phyloP scores from a whole-genome alignment of 2,113 vertebrate species.

The Bufo bufo region DNA sequence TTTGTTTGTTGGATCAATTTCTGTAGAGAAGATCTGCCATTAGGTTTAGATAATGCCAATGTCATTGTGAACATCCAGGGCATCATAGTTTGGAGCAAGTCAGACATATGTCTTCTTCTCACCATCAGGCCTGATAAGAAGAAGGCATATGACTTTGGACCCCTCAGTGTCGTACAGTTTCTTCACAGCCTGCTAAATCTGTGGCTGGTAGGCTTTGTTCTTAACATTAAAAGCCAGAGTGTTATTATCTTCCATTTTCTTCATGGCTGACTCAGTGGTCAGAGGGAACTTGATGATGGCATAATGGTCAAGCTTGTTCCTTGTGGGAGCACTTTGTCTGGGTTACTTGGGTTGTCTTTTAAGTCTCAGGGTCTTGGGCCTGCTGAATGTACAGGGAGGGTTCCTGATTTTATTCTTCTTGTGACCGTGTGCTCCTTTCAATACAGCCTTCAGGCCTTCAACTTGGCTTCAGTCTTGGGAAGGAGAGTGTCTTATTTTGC shows the following conservation, averaged over 20 bases:
- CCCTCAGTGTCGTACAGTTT: slow-evolving; percentile 98
- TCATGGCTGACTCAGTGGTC: slow-evolving; percentile 98
- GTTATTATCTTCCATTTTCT: slow-evolving; percentile 99
- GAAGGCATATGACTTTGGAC: slow-evolving; percentile 88
- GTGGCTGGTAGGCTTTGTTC: slow-evolving; percentile 97
- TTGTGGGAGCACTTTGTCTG: slow-evolving; percentile 92
- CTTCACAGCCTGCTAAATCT: slow-evolving; percentile 98
- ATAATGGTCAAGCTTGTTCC: slow-evolving; percentile 98
- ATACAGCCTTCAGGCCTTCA: slow-evolving; percentile 93
- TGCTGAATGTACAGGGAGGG: slow-evolving; percentile 86
- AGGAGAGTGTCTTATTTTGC: slow-evolving; percentile 94
- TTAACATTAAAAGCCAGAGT: slow-evolving; percentile 97
- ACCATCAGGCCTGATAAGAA: slow-evolving; percentile 92
- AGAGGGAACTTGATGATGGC: slow-evolving; percentile 98
- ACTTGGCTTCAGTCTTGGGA: slow-evolving; percentile 94
- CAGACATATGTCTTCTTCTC: slow-evolving; percentile 94
- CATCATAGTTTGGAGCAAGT: slow-evolving; percentile 96
- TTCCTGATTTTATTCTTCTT: slow-evolving; percentile 95
- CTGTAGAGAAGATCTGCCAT: slow-evolving; percentile 71
- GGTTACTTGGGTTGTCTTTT: slow-evolving; percentile 94
- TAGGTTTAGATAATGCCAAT: slow-evolving; percentile 97
- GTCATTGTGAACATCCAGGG: slow-evolving; percentile 98
- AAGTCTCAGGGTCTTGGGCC: slow-evolving; percentile 91
- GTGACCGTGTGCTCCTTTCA: slow-evolving; percentile 95
- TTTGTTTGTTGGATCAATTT: slow-evolving; percentile 51